Conservation (phyloP, 2,113 vertebrate genomes). For the Gasterosteus aculeatus region DNA sequence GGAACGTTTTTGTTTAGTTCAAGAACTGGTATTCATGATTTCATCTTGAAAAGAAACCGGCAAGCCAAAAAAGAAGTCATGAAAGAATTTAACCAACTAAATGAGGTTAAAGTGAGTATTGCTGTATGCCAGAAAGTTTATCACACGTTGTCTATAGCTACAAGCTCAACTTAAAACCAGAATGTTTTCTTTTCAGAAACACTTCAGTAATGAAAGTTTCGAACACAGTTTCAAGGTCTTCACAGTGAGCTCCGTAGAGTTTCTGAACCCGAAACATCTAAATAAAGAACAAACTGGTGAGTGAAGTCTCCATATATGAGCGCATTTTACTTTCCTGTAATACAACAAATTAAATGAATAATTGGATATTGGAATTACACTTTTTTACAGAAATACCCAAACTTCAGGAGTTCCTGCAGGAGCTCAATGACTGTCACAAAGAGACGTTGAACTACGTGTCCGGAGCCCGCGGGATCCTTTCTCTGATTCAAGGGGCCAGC, state of each 20-base stretch:
- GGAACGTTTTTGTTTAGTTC: conserved; percentile 6
- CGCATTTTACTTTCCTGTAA: background rate
- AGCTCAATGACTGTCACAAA: conserved; percentile 42
- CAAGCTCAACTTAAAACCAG: background rate
- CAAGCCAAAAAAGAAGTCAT: conserved; percentile 50
- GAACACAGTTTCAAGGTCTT: conserved; percentile 37
- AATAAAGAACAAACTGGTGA: conserved; percentile 33
- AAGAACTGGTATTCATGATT: background rate
- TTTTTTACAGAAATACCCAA: conserved; percentile 46
- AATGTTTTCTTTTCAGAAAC: conserved; percentile 31
- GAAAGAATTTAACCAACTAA: background rate
- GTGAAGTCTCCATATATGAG: background rate
- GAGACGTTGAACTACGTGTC: conserved; percentile 45
- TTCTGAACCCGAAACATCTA: background rate
- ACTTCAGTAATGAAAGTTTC: conserved; percentile 30
- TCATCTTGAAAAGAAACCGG: conserved; percentile 14
- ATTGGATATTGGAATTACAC: background rate
- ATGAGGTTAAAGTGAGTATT: conserved; percentile 24
- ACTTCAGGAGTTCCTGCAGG: conserved; percentile 19
- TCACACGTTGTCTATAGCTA: background rate
- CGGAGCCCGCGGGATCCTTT: conserved; percentile 53
- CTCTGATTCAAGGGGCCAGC: conserved; percentile 44
- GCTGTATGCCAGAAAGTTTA: fast-evolving
- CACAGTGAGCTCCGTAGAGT: conserved; percentile 58
- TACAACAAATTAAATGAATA: background rate